Evolutionary conservation across 1,140 invertebrate genomes (phyloP).

Genomic region (Antheraea mylitta): DNA sequence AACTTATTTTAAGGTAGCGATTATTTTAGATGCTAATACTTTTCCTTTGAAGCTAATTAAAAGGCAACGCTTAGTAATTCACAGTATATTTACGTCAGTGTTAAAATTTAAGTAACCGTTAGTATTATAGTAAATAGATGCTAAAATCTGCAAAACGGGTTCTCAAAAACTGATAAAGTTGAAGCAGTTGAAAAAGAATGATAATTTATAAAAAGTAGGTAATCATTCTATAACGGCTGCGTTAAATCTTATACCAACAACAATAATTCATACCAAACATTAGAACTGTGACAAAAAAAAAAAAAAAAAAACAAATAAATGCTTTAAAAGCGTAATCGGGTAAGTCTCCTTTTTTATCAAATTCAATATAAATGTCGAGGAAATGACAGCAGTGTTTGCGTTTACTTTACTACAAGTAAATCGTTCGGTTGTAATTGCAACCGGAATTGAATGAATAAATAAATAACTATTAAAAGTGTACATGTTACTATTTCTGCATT

Average conservation of each 20-base stretch:
- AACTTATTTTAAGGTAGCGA: too few relatives aligned
- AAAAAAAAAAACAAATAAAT: slow-evolving; percentile 4
- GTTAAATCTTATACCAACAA: not conserved
- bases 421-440: slow-evolving; percentile 7
- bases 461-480: slow-evolving; percentile 7
- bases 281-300: slow-evolving; percentile 9
- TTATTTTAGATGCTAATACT: too few relatives aligned
- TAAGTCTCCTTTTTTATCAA: not conserved
- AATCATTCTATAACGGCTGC: not conserved
- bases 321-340: slow-evolving; percentile 2
- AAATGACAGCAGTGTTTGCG: slow-evolving; percentile 1
- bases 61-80: too few relatives aligned
- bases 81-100: too few relatives aligned
- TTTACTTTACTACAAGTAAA: slow-evolving; percentile 4
- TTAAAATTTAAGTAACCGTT: too few relatives aligned
- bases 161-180: too few relatives aligned
- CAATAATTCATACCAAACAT: not conserved
- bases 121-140: too few relatives aligned
- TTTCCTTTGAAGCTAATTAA: too few relatives aligned
- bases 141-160: too few relatives aligned
- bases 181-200: too few relatives aligned
- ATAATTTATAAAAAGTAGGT: not conserved
- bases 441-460: slow-evolving; percentile 8
- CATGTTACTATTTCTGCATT: not conserved
- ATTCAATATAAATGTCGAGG: slow-evolving; percentile 4